Base-by-base conservation (phyloP, 2,888 invertebrate species). In the Thymelicus acteon region DNA sequence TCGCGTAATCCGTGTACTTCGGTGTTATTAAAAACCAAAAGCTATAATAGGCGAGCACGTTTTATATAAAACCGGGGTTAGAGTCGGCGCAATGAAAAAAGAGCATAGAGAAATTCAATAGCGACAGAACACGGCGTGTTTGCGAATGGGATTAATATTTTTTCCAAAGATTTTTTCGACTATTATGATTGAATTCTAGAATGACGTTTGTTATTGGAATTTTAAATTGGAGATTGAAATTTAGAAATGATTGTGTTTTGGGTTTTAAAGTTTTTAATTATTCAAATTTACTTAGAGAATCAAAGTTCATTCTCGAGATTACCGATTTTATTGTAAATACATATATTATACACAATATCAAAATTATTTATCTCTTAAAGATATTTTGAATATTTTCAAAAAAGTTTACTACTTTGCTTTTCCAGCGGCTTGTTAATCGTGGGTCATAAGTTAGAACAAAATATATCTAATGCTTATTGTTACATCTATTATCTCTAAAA, bases 21-120 rank as follows among this genome's bases (percentile, higher is more conserved):
- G 57, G 62, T 48, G 66, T 69, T 72, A 70, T 70, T 70, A 70
- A 70, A 70, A 70, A 70, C 70, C 60, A 70, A 64, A 70, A 70
- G 70, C 64, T 70, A 70, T 64, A 64, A 70, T 64, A 64, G 57
- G 60, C 70, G 70, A 47, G 64, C 70, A 70, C 70, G 64, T 70
- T 70, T 70, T 70, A 58, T 70, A 70, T 70, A 47, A 63, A 64
- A 70, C 48, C 39, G 47, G 70, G 63, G 70, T 52, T 67, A 52
- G 63, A 70, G 48, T 49, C 70, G 70, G 70, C 52, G 61, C 70
- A 70, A 63, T 58, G 49, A 58, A 70, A 70, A 70, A 70, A 70
- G 70, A 70, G 58, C 70, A 64, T 70, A 69, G 63, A 69, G 40
- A 58, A 69, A 47, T 69, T 69, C 69, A 69, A 69, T 69, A 69